Evolutionary conservation across 2,797 vertebrate genomes (phyloP), one percentile per base, ranked within the genome.

Genomic region (Hypotaenidia okinawae): DNA sequence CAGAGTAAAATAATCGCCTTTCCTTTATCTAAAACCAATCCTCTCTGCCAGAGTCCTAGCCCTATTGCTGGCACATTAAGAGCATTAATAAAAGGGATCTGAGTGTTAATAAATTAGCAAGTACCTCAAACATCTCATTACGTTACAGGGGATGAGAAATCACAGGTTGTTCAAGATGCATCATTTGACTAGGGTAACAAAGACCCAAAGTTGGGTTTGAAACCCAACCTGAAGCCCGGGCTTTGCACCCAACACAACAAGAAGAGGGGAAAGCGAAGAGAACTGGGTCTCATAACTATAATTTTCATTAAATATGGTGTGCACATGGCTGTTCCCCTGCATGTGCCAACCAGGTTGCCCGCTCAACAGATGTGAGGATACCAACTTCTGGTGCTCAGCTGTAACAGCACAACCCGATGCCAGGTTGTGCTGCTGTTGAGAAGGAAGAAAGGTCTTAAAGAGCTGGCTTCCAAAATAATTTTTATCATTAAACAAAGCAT

Each of bases 1-100:
- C 88, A 49, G 62, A 24, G 58, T 61, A 86, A 96, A 94, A 95
- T 77, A 96, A 96, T 61, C 4, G 4, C 83, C 43, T 54, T 78
- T 47, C 88, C 75, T 87, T 91, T 67, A 84, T 74, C 73, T 70
- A 41, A 90, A 66, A 32, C 10, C 52, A 70, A 49, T 45, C 52
- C 88, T 35, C 76, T 64, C 90, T 81, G 64, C 90, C 80, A 35
- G 41, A 83, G 59, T 35, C 83, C 76, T 41, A 30, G 28, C 45
- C 74, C 77, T 68, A 41, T 22, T 14, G 10, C 54, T 28, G 51
- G 57, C 35, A 74, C 43, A 28, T 62, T 66, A 79, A 35, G 10
- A 83, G n/a, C 58, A 74, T 84, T 78, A 84, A 95, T 86, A 93
- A 93, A 92, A 90, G 58, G 1, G 49, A 77, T 61, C 7, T 12